Evolutionary conservation across 92 coral and sea anemone genomes (phyloP), one percentile per base, ranked within the genome.

Genomic region (Palythoa grandis): DNA sequence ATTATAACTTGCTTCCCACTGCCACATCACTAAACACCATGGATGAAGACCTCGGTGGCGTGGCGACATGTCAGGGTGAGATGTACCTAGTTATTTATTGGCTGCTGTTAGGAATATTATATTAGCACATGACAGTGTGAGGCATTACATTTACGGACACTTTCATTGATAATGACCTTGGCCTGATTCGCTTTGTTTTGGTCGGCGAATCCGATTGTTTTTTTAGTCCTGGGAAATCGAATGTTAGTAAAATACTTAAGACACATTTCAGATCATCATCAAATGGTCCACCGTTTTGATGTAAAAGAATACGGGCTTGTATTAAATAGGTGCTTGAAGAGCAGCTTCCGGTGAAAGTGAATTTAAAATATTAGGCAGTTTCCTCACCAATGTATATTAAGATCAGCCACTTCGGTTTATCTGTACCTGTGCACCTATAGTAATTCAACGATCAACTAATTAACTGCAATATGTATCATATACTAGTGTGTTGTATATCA

Each of bases 1-100:
- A 29, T 53, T 76, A 76, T 12, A 76, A 76, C 22, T 57, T 76
- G 67, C 82, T 76, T 53, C 82, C 82, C 11, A 47, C 82, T 13
- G 61, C 82, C 14, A 29, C 82, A 16, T 53, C 47, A 1, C 24
- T 76, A 25, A 67, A 76, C n/a, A 14, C 22, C 61, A 19, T 76
- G 66, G 48, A 11, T 7, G 50, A 65, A 29, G 82, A 76, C 29
- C 48, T 54, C 7, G 53, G 19, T 40, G 67, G 67, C 60, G 25
- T 53, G 68, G 23, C 47, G 67, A 76, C 67, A 16, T 50, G 53
- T 25, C 47, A 54, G 39, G 82, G 82, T 76, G 67, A 76, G 82
- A 40, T 8, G 23, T 16, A 69, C 23, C 35, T 29, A 29, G 35
- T 40, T 11, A 69, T 37, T 67, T 40, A 43, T 11, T 35, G 72